Percentiles rank a stretch among this genome's conserved stretches.
phyloP scores from a whole-genome alignment of 2,888 invertebrate genomes.

The Polylopha cassiicola region DNA sequence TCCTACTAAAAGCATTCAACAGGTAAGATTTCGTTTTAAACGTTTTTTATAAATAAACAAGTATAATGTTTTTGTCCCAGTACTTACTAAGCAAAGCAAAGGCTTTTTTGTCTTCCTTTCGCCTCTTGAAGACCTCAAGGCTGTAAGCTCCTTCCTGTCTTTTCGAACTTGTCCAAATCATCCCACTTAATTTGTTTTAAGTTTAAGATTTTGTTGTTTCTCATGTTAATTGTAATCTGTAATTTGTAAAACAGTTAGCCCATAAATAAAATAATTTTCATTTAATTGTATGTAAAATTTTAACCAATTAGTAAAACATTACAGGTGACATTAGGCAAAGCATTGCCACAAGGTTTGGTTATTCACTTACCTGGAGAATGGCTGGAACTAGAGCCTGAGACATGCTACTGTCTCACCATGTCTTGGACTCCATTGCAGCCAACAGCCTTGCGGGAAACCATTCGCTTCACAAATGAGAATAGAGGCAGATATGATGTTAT shows the following conservation, averaged over 20 bases:
- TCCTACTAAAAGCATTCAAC: conserved; percentile 65
- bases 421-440: conserved; percentile 80
- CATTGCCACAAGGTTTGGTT: conserved; percentile 75
- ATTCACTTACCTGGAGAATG: conserved; percentile 76
- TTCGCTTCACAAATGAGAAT: conserved; percentile 79
- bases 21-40: conserved; percentile 38
- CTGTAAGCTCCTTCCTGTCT: too few species aligned
- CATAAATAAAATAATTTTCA: too few species aligned
- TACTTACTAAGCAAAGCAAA: too few species aligned
- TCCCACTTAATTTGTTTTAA: background rate
- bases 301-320: too few species aligned
- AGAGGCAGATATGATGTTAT: conserved; percentile 82
- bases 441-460: conserved; percentile 78
- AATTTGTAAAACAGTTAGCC: too few species aligned
- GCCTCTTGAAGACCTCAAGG: too few species aligned
- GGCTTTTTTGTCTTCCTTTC: too few species aligned
- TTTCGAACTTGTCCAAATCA: too few species aligned
- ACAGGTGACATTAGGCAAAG: conserved; percentile 57
- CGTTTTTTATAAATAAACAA: conserved; percentile 50
- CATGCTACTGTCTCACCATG: conserved; percentile 75
- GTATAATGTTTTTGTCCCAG: too few species aligned
- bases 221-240: conserved; percentile 1
- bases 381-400: conserved; percentile 72
- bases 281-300: too few species aligned
- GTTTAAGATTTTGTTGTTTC: conserved; percentile 19